Conservation (phyloP, 2,113 vertebrate species). For the Sceloporus undulatus region DNA sequence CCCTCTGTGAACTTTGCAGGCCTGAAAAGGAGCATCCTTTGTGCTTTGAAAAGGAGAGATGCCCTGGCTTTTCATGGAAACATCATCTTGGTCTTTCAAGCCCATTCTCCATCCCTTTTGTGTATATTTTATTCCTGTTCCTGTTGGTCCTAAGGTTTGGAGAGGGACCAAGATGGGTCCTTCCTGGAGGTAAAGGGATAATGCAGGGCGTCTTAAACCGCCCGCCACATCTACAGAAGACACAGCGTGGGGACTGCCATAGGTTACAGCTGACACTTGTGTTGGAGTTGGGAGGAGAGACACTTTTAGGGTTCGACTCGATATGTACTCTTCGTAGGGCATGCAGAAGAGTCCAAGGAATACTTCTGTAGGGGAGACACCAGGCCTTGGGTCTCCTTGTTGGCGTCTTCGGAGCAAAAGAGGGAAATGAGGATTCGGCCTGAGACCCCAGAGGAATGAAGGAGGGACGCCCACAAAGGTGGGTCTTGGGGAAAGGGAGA, state of each 20-base stretch:
- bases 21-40: constrained; percentile 21
- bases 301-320: constrained; percentile 43
- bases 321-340: constrained; percentile 22
- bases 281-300: too few species aligned
- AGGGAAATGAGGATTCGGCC: constrained; percentile 57
- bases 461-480: background rate
- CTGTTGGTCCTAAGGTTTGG: background rate
- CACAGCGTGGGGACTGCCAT: background rate
- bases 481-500: background rate
- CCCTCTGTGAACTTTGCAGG: background rate
- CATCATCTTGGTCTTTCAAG: constrained; percentile 57
- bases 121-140: constrained; percentile 14
- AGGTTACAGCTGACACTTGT: background rate
- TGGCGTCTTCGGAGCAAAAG: constrained; percentile 30
- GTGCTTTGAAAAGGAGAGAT: constrained; percentile 46
- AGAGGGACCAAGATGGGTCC: background rate
- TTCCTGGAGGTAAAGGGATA: constrained; percentile 57
- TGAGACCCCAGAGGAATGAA: background rate
- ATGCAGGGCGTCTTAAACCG: constrained; percentile 57
- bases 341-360: constrained; percentile 36
- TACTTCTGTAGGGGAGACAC: constrained; percentile 15
- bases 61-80: constrained; percentile 65
- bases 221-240: background rate
- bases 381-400: constrained; percentile 23
- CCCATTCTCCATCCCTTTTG: constrained; percentile 52